phyloP scores from a whole-genome alignment of 2,113 vertebrate genomes.

The Anser brachyrhynchus region DNA sequence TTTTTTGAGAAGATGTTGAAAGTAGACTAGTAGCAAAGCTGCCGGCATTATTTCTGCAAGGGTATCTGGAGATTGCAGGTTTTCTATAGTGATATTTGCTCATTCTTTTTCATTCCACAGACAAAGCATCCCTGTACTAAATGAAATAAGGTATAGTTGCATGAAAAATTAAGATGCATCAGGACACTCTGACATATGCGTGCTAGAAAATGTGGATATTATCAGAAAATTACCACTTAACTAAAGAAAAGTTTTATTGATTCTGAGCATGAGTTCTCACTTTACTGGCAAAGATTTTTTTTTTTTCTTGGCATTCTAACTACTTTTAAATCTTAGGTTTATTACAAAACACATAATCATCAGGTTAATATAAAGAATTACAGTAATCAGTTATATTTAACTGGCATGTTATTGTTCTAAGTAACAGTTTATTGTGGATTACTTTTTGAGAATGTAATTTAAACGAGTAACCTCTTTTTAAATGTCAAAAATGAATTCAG shows the following conservation, averaged over 20 bases:
- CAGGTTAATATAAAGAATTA: not conserved
- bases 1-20: not conserved
- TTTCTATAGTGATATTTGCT: not conserved
- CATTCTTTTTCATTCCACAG: not conserved
- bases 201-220: not conserved
- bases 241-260: not conserved
- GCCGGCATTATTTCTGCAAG: not conserved
- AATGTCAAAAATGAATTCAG: not conserved
- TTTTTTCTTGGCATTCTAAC: not conserved
- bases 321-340: not conserved
- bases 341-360: not conserved
- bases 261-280: not conserved
- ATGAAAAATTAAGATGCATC: not conserved
- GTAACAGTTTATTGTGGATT: not conserved
- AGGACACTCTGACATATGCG: not conserved
- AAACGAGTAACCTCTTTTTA: not conserved
- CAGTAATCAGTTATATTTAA: not conserved
- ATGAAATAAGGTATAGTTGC: not conserved
- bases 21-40: not conserved
- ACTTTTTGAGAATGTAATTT: slow-evolving; percentile 4
- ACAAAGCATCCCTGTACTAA: not conserved
- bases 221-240: not conserved
- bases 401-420: not conserved
- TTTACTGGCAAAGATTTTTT: not conserved
- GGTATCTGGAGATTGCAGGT: not conserved